Evolutionary conservation across 2,797 vertebrate genomes (phyloP).

Genomic region (Propithecus deckenii): DNA sequence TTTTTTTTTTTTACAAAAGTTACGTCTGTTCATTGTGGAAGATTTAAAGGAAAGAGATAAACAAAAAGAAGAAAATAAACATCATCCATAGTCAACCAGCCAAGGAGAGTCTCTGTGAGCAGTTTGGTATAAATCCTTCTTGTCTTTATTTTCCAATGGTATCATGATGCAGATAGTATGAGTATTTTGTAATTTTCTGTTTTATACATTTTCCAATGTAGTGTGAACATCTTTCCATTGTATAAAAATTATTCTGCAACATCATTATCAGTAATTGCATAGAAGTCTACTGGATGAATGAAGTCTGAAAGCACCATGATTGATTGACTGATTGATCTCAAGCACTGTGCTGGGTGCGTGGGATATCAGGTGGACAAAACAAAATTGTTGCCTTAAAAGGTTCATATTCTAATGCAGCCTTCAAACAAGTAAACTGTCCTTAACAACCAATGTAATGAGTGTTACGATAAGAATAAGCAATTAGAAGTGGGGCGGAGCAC

Average conservation of each 20-base stretch:
- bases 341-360: background rate
- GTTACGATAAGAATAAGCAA: background rate
- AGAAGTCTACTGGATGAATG: background rate
- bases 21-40: background rate
- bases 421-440: background rate
- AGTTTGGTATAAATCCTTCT: background rate
- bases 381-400: background rate
- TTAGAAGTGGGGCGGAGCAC: background rate
- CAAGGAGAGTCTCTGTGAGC: background rate
- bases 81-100: background rate
- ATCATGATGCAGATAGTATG: background rate
- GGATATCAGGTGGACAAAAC: background rate
- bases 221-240: background rate
- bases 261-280: background rate
- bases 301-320: background rate
- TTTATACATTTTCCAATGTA: background rate
- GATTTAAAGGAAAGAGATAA: background rate
- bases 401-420: background rate
- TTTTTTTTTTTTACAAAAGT: background rate
- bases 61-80: background rate
- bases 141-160: background rate
- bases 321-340: background rate
- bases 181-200: background rate
- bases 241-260: background rate
- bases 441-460: background rate